Conservation (phyloP, 2,113 vertebrate species). For the Potamarius usumacintae region DNA sequence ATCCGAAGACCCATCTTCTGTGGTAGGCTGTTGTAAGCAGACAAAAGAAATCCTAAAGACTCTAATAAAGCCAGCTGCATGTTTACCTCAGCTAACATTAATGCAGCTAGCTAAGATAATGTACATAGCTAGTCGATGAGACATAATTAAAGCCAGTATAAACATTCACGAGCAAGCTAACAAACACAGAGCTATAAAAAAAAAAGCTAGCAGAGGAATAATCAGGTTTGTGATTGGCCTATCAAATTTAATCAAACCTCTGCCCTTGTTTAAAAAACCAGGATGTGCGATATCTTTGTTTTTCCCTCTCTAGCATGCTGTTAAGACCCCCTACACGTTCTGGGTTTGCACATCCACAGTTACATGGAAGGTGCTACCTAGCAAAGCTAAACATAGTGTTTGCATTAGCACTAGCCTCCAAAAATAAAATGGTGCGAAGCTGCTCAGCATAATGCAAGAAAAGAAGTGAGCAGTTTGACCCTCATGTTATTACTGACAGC, state of each 20-base stretch:
- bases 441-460: background rate
- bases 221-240: background rate
- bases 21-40: too few relatives aligned
- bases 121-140: background rate
- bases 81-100: background rate
- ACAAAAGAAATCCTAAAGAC: background rate
- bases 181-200: background rate
- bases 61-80: background rate
- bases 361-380: constrained; percentile 1
- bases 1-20: too few relatives aligned
- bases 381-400: constrained; percentile 29
- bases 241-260: background rate
- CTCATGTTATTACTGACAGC: background rate
- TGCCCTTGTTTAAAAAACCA: background rate
- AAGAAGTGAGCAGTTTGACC: background rate
- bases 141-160: background rate
- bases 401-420: constrained; percentile 20
- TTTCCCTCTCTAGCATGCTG: background rate
- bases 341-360: background rate
- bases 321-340: background rate
- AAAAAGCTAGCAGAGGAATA: background rate
- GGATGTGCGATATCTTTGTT: background rate
- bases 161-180: background rate
- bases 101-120: background rate
- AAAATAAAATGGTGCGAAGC: constrained; percentile 18